Percentiles rank a stretch among this genome's conserved stretches.
These are phyloP conservation scores for Perca fluviatilis DNA, from an alignment of 2,113 vertebrate species.

Conservation along the genomic window DNA sequence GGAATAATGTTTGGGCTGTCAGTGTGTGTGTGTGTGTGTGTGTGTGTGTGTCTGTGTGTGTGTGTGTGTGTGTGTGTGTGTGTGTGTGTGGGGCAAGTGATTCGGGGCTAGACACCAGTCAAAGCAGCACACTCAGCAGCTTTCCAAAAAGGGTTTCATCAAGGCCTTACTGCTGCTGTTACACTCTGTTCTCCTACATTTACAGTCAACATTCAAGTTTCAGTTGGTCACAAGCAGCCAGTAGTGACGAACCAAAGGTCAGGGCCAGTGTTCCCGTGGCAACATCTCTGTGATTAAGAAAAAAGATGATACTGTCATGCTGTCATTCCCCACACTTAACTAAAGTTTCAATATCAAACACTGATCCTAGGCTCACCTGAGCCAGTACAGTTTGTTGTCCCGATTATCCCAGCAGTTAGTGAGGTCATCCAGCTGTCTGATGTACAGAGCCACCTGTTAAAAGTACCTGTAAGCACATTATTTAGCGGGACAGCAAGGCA, in stretches of 20 bases:
- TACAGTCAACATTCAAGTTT: background rate
- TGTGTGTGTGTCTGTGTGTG: conserved; percentile 9
- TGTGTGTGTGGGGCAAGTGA: conserved; percentile 9
- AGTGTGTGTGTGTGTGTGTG: conserved; percentile 21
- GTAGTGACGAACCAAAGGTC: background rate
- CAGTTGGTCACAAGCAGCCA: background rate
- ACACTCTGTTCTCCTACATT: background rate
- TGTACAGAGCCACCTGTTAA: background rate
- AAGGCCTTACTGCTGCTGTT: background rate
- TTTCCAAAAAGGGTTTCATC: background rate
- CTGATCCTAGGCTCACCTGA: background rate
- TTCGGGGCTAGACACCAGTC: conserved; percentile 1
- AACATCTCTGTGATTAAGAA: background rate
- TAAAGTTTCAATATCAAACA: background rate
- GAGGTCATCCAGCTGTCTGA: background rate
- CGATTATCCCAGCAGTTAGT: background rate
- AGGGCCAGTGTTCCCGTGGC: background rate
- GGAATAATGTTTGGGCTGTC: conserved; percentile 62
- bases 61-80: conserved; percentile 15
- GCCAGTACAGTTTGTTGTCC: background rate
- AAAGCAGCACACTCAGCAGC: conserved; percentile 18
- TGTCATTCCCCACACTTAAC: too few species aligned
- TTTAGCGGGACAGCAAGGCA: too few species aligned
- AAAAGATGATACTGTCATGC: background rate
- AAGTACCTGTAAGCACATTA: too few species aligned